Conservation (phyloP, 2,113 vertebrate genomes). For the Cervus canadensis region DNA sequence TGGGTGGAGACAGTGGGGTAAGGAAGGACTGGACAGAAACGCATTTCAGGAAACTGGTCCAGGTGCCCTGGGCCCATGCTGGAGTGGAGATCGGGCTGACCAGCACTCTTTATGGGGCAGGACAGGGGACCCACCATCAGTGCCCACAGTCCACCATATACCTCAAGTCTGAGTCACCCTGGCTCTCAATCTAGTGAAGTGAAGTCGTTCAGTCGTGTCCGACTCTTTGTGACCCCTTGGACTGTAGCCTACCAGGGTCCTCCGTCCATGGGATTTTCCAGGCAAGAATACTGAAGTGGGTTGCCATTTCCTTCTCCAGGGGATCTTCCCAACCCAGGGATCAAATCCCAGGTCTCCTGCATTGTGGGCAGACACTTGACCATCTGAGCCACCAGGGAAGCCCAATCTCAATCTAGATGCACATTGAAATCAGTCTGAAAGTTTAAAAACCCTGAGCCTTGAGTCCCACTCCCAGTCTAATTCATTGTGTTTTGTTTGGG, state of each 20-base stretch:
- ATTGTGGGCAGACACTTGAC: too few species aligned
- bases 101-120: too few species aligned
- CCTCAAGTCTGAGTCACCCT: neutral
- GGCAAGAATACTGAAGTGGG: too few species aligned
- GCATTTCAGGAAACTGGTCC: neutral
- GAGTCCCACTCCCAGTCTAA: neutral
- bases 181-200: neutral
- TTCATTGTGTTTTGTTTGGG: neutral
- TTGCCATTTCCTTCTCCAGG: too few species aligned
- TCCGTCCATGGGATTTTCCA: too few species aligned
- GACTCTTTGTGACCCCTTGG: too few species aligned
- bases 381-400: too few species aligned
- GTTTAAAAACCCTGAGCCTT: neutral
- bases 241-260: too few species aligned
- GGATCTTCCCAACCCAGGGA: too few species aligned
- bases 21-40: neutral
- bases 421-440: neutral
- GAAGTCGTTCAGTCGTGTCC: too few species aligned
- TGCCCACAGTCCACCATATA: neutral
- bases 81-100: too few species aligned
- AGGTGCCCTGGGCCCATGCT: fast-evolving
- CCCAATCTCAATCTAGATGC: neutral
- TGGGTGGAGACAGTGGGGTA: neutral
- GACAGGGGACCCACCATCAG: neutral
- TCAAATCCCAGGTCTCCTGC: too few species aligned